A percentile compares a stretch with the other conserved stretches of the same genome.
phyloP scores from a whole-genome alignment of 1,140 invertebrate genomes.

The Nasonia giraulti region DNA sequence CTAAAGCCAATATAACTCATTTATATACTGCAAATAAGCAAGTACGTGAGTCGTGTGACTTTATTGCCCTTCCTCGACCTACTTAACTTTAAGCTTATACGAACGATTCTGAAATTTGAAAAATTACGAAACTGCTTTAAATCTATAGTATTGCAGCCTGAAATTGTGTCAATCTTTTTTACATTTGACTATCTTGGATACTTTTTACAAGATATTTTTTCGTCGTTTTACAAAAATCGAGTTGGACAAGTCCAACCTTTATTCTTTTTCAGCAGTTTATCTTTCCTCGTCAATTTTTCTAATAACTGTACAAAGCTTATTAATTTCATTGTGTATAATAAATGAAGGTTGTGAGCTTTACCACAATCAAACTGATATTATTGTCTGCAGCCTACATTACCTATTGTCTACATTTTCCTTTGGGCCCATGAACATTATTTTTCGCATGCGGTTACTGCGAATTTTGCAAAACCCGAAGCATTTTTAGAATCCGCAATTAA shows the following conservation, averaged over 20 bases:
- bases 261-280: slow-evolving; percentile 35
- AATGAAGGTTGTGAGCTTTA: slow-evolving; percentile 49
- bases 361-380: slow-evolving; percentile 43
- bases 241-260: slow-evolving; percentile 12
- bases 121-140: slow-evolving; percentile 44
- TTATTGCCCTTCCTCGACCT: slow-evolving; percentile 48
- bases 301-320: slow-evolving; percentile 54
- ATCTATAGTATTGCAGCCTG: not conserved
- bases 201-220: slow-evolving; percentile 37
- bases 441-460: no score
- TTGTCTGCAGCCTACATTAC: not conserved
- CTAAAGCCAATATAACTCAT: slow-evolving; percentile 67
- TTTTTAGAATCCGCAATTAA: no score
- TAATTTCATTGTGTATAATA: slow-evolving; percentile 53
- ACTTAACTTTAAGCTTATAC: slow-evolving; percentile 43
- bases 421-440: no score
- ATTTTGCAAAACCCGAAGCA: no score
- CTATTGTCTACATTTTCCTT: no score
- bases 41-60: slow-evolving; percentile 46
- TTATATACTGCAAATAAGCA: slow-evolving; percentile 52
- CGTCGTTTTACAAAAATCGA: slow-evolving; percentile 36
- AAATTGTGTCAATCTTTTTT: slow-evolving; percentile 30
- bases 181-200: slow-evolving; percentile 33
- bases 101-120: slow-evolving; percentile 37
- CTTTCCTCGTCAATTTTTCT: slow-evolving; percentile 37